Percentiles rank a stretch among this genome's conserved stretches.
Evolutionary conservation across 2,797 vertebrate genomes (phyloP).

Genomic region (Garrulus glandarius): DNA sequence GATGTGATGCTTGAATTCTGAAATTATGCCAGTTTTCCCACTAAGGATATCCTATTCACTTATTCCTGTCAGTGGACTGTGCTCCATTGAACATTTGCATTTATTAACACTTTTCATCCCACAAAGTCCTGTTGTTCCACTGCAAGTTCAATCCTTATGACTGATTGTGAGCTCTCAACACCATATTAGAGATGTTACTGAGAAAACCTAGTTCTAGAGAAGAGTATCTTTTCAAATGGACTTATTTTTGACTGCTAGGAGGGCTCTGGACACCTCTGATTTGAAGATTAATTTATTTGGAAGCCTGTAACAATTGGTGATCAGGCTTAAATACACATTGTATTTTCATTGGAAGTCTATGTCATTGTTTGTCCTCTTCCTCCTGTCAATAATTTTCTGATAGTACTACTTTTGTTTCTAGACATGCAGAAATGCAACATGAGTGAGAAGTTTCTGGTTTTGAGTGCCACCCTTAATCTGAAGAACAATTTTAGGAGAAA

Average conservation of each 20-base stretch:
- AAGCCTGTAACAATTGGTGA: background rate
- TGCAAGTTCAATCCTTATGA: background rate
- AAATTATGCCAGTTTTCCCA: background rate
- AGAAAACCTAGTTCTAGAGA: background rate
- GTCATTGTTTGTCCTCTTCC: background rate
- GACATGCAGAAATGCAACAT: background rate
- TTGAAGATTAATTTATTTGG: background rate
- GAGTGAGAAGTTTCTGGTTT: background rate
- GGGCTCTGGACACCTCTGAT: background rate
- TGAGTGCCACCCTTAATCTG: background rate
- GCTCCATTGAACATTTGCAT: background rate
- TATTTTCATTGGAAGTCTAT: background rate
- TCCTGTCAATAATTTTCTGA: background rate
- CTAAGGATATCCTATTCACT: background rate
- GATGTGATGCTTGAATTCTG: background rate
- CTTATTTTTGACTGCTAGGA: background rate
- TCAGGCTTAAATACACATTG: background rate
- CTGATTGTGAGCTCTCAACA: background rate
- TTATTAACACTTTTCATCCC: background rate
- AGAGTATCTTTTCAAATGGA: background rate
- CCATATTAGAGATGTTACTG: background rate
- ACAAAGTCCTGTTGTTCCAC: background rate
- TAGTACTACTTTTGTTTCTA: background rate
- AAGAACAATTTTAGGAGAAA: slow-evolving; percentile 63
- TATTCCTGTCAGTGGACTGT: background rate